A percentile compares a stretch with the other conserved stretches of the same genome.
Evolutionary conservation across 1,140 invertebrate genomes (phyloP).

Genomic region (Drosophila pseudoobscura): DNA sequence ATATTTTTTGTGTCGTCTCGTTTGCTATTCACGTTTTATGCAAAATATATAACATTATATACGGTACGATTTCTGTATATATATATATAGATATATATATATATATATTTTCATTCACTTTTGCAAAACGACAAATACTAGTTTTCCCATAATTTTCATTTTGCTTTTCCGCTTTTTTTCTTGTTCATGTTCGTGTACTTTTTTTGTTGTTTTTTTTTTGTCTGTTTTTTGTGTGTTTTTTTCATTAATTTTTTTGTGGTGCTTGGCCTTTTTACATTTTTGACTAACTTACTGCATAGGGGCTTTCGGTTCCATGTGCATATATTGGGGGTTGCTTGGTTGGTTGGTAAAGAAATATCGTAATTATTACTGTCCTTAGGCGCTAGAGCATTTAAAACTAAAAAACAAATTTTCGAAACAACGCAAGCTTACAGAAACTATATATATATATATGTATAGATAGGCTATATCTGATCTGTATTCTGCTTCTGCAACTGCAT

Average conservation of each 20-base stretch:
- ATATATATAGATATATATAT: constrained; percentile 30
- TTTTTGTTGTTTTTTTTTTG: constrained; percentile 35
- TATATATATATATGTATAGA: constrained; percentile 34
- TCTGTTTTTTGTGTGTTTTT: constrained; percentile 26
- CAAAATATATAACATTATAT: constrained; percentile 80
- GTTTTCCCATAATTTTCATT: constrained; percentile 24
- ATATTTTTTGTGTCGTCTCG: constrained; percentile 42
- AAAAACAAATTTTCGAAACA: constrained; percentile 80
- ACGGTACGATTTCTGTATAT: constrained; percentile 50
- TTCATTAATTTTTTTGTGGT: constrained; percentile 38
- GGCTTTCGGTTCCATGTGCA: constrained; percentile 60
- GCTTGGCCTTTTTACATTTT: constrained; percentile 61
- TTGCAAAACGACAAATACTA: constrained; percentile 66
- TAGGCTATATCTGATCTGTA: constrained; percentile 17
- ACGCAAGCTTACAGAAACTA: constrained; percentile 73
- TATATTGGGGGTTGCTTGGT: constrained; percentile 44
- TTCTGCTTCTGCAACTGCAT: neutral
- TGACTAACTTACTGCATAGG: constrained; percentile 77
- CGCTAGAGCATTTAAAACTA: constrained; percentile 71
- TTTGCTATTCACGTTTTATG: constrained; percentile 43
- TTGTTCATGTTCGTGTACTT: constrained; percentile 18
- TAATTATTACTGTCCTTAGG: constrained; percentile 67
- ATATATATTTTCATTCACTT: constrained; percentile 36
- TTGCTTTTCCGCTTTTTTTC: constrained; percentile 26
- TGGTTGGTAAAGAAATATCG: constrained; percentile 50